Percentiles rank a stretch among this genome's conserved stretches.
Evolutionary conservation across 2,888 invertebrate genomes (phyloP).

Genomic region (Crematogaster levior): DNA sequence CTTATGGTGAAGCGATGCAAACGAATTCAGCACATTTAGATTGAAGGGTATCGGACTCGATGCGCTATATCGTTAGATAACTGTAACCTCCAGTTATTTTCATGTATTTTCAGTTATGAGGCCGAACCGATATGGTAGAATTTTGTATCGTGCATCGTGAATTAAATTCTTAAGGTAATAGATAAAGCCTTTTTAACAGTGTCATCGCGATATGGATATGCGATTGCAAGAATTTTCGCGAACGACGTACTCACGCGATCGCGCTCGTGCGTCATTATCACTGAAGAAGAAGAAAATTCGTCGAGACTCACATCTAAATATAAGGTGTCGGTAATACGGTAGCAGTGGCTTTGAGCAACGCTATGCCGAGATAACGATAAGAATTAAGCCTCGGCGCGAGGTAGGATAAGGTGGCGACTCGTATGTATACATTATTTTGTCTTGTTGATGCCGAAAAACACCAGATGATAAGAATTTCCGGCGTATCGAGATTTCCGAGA

Average conservation of each 20-base stretch:
- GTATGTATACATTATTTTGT: slow-evolving; percentile 41
- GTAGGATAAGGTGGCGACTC: slow-evolving; percentile 64
- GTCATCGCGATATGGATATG: not conserved
- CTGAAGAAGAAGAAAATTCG: slow-evolving; percentile 35
- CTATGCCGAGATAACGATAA: slow-evolving; percentile 82
- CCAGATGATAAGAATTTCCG: slow-evolving; percentile 42
- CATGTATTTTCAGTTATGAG: slow-evolving; percentile 61
- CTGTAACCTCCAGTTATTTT: slow-evolving; percentile 61
- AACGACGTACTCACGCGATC: slow-evolving; percentile 11
- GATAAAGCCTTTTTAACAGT: not conserved
- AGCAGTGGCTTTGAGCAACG: slow-evolving; percentile 77
- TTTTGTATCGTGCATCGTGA: slow-evolving; percentile 5
- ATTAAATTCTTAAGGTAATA: slow-evolving; percentile 27
- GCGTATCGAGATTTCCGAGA: slow-evolving; percentile 45
- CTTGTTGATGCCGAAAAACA: slow-evolving; percentile 30
- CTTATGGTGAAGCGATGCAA: slow-evolving; percentile 69
- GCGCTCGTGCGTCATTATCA: slow-evolving; percentile 12
- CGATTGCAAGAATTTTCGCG: slow-evolving; percentile 30
- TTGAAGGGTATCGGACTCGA: slow-evolving; percentile 64
- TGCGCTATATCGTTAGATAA: slow-evolving; percentile 62
- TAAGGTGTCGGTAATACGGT: slow-evolving; percentile 80
- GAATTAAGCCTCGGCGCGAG: slow-evolving; percentile 75
- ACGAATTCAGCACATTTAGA: slow-evolving; percentile 74
- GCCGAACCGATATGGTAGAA: not conserved
- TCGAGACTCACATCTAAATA: slow-evolving; percentile 60